Evolutionary conservation across 2,797 vertebrate genomes (phyloP).

Genomic region (Spinibarbus caldwelli): DNA sequence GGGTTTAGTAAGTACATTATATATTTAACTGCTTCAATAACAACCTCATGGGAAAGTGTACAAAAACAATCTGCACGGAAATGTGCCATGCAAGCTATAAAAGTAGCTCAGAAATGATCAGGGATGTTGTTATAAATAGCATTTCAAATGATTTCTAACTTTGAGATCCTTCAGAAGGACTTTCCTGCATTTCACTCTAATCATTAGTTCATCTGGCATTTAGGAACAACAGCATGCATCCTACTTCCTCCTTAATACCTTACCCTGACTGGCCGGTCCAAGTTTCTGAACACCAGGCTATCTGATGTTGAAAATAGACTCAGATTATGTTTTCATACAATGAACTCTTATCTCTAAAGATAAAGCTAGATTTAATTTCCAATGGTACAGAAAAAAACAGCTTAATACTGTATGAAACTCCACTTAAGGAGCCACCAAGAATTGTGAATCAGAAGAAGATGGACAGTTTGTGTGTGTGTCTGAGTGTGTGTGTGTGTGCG

Average conservation of each 20-base stretch:
- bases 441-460: slow-evolving; percentile 5
- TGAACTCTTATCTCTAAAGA: background rate
- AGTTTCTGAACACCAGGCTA: background rate
- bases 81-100: background rate
- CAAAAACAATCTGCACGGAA: background rate
- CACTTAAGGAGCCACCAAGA: background rate
- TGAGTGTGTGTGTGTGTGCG: background rate
- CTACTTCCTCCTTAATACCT: background rate
- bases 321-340: background rate
- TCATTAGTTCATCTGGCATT: background rate
- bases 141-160: background rate
- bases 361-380: background rate
- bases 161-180: background rate
- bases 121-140: background rate
- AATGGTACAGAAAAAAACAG: background rate
- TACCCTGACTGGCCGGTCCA: background rate
- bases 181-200: background rate
- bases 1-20: background rate
- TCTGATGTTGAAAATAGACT: background rate
- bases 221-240: background rate
- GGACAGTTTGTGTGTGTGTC: slow-evolving; percentile 1
- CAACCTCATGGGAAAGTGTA: background rate
- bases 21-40: background rate
- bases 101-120: background rate
- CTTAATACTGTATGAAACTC: background rate